These are phyloP conservation scores for Acanthornis magna DNA, from an alignment of 2,797 vertebrate species.

Conservation along the genomic window DNA sequence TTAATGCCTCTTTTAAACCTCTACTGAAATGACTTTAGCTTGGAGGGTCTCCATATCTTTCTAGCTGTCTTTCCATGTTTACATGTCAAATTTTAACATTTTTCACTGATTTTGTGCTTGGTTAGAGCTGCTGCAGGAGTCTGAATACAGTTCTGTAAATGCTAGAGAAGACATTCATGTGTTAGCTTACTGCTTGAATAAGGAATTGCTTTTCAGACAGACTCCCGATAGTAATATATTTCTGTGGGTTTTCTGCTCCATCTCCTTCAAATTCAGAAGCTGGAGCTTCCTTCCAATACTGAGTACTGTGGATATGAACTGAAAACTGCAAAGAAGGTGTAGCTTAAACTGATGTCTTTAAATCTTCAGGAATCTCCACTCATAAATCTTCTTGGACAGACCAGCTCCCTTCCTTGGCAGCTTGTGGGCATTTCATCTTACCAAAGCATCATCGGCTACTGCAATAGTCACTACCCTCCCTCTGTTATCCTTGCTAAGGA, in stretches of 20 bases:
- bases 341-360: not conserved
- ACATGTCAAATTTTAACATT: not conserved
- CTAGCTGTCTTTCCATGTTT: not conserved
- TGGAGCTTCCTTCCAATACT: not conserved
- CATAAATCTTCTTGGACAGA: constrained; percentile 88
- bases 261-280: not conserved
- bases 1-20: not conserved
- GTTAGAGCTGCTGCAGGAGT: not conserved
- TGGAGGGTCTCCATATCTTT: not conserved
- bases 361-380: constrained; percentile 85
- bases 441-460: constrained; percentile 87
- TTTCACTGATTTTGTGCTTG: not conserved
- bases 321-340: not conserved
- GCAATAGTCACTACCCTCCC: constrained; percentile 90
- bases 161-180: fast-evolving
- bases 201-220: not conserved
- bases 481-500: constrained; percentile 84
- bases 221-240: not conserved
- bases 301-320: not conserved
- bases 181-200: not conserved
- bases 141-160: not conserved
- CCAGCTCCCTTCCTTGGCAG: constrained; percentile 91
- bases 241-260: not conserved
- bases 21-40: not conserved
- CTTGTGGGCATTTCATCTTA: constrained; percentile 88